Evolutionary conservation across 35 echinoderm and acorn worm species (phyloP).

Genomic region (Apostichopus californicus): DNA sequence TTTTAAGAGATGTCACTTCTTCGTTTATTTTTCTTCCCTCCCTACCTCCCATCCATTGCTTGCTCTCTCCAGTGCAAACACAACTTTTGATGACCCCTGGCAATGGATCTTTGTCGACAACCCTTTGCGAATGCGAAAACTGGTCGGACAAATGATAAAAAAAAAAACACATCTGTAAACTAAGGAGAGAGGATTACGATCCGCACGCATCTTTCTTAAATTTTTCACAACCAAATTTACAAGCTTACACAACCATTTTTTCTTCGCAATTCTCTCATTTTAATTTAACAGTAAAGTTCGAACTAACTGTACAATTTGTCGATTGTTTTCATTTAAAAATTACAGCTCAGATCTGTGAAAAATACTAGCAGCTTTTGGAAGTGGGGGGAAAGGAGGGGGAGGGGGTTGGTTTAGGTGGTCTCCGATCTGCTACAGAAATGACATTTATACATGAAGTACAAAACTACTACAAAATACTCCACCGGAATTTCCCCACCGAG

Average conservation of each 20-base stretch:
- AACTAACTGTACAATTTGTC: slow-evolving; percentile 37
- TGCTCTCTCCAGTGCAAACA: too few species aligned
- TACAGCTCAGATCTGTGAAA: slow-evolving; percentile 40
- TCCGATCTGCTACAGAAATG: slow-evolving; percentile 7
- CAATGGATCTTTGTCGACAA: too few species aligned
- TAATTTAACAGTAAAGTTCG: background rate
- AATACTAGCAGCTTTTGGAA: background rate
- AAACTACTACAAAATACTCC: slow-evolving; percentile 35
- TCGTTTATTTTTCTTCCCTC: too few species aligned
- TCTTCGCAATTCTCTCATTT: background rate
- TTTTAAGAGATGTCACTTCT: too few species aligned
- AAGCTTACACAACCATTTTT: background rate
- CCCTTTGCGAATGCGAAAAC: too few species aligned
- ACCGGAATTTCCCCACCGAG: background rate
- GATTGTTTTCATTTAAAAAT: slow-evolving; percentile 6
- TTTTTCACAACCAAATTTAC: slow-evolving; percentile 7
- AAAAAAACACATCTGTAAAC: too few species aligned
- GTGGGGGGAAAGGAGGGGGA: background rate
- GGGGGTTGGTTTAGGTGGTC: background rate
- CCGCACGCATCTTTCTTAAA: background rate
- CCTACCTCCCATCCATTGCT: too few species aligned
- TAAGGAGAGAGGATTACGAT: too few species aligned
- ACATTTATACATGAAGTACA: slow-evolving; percentile 56
- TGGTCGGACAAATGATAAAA: too few species aligned
- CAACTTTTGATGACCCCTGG: too few species aligned